Conservation (phyloP, 2,888 invertebrate species). For the Macrophya alboannulata region DNA sequence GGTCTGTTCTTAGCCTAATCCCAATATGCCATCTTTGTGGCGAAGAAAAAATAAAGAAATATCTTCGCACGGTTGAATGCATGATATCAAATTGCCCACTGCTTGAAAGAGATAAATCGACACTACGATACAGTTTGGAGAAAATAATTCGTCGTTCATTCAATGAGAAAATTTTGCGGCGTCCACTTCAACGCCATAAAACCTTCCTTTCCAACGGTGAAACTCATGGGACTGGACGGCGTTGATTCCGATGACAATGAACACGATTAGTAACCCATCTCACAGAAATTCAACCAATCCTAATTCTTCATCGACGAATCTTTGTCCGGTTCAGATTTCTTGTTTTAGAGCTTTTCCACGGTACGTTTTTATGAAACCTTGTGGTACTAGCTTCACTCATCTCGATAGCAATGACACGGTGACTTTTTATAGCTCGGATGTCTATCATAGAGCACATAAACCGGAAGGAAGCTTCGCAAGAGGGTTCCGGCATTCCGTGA, state of each 20-base stretch:
- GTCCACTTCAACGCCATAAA: neutral
- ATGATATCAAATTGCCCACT: neutral
- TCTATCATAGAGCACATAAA: conserved; percentile 1
- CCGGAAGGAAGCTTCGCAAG: conserved; percentile 34
- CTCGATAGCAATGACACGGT: conserved; percentile 1
- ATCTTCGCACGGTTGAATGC: neutral
- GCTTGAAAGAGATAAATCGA: neutral
- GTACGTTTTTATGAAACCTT: neutral
- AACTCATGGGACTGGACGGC: neutral
- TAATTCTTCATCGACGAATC: neutral
- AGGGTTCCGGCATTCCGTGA: conserved; percentile 61
- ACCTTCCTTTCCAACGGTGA: neutral
- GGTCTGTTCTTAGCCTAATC: neutral
- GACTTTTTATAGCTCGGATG: neutral
- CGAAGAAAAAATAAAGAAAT: neutral
- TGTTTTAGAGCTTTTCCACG: neutral
- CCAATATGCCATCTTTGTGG: too few species aligned
- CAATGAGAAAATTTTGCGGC: neutral
- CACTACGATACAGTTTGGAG: neutral
- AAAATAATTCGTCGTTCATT: neutral
- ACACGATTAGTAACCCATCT: neutral
- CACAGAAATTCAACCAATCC: neutral
- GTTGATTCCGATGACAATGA: neutral
- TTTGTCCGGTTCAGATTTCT: neutral
- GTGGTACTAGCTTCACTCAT: neutral